A percentile compares a stretch with the other conserved stretches of the same genome.
phyloP scores from a whole-genome alignment of 2,797 vertebrate genomes.

The Bovichtus variegatus region DNA sequence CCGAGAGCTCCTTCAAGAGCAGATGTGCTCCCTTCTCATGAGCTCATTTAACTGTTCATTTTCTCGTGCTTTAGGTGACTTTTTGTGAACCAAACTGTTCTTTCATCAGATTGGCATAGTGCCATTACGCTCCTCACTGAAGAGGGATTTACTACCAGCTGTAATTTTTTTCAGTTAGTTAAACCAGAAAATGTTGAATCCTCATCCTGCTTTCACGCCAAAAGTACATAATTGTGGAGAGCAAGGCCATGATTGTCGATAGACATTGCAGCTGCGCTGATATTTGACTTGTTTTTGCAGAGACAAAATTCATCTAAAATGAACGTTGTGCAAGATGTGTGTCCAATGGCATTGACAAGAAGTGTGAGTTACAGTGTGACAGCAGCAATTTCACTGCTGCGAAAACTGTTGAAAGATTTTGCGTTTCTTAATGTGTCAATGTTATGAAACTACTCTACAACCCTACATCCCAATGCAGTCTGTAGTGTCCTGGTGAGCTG shows the following conservation, averaged over 20 bases:
- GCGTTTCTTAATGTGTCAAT: no score
- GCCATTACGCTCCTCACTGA: no score
- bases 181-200: neutral
- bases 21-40: neutral
- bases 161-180: neutral
- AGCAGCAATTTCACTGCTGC: no score
- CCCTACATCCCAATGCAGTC: neutral
- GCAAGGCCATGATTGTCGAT: neutral
- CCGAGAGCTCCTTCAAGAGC: no score
- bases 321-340: neutral
- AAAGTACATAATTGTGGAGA: neutral
- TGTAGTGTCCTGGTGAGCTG: no score
- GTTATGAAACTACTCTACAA: no score
- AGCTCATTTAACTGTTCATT: neutral
- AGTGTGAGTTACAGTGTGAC: no score
- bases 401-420: no score
- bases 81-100: neutral
- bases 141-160: neutral
- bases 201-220: neutral
- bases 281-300: no score
- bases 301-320: neutral
- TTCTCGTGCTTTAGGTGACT: neutral
- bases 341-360: neutral
- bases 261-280: no score
- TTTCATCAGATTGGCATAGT: neutral